Percentiles rank a stretch among this genome's conserved stretches.
These are phyloP conservation scores for Hoplostethus mediterraneus DNA, from an alignment of 2,797 vertebrate genomes.

Conservation along the genomic window DNA sequence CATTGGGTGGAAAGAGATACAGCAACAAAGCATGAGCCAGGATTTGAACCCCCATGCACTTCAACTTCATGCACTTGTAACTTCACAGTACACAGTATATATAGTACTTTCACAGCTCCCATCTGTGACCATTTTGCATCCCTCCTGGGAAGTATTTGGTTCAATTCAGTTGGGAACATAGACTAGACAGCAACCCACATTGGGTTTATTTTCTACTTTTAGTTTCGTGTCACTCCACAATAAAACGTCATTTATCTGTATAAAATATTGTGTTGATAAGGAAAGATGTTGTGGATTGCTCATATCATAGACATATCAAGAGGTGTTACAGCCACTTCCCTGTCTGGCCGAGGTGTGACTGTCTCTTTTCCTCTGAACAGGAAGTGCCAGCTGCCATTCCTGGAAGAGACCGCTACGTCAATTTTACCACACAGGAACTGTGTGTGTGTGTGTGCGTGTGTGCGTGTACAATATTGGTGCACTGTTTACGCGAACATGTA, in stretches of 20 bases:
- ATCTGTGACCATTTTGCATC: background rate
- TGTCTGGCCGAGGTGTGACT: conserved; percentile 42
- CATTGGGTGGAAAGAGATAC: too few relatives aligned
- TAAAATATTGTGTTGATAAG: background rate
- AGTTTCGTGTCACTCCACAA: too few relatives aligned
- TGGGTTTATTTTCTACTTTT: too few relatives aligned
- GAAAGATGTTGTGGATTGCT: conserved; percentile 21
- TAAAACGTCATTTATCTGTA: background rate
- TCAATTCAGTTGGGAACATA: background rate
- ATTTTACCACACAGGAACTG: conserved; percentile 14
- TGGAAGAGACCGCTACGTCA: conserved; percentile 71
- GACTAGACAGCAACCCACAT: too few relatives aligned
- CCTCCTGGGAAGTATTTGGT: background rate
- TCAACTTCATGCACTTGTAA: too few relatives aligned
- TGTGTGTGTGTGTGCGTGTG: conserved; percentile 3
- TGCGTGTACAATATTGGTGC: background rate
- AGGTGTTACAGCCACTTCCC: conserved; percentile 66
- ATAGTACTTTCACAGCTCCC: background rate
- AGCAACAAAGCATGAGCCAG: too few relatives aligned
- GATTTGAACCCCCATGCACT: too few relatives aligned
- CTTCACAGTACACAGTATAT: too few relatives aligned
- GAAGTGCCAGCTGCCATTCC: conserved; percentile 72
- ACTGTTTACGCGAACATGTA: too few relatives aligned
- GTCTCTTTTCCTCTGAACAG: conserved; percentile 65
- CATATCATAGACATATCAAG: conserved; percentile 1